Percentiles rank a stretch among this genome's conserved stretches.
Conservation (phyloP, 1,140 invertebrate species). For the Gonioctena quinquepunctata region DNA sequence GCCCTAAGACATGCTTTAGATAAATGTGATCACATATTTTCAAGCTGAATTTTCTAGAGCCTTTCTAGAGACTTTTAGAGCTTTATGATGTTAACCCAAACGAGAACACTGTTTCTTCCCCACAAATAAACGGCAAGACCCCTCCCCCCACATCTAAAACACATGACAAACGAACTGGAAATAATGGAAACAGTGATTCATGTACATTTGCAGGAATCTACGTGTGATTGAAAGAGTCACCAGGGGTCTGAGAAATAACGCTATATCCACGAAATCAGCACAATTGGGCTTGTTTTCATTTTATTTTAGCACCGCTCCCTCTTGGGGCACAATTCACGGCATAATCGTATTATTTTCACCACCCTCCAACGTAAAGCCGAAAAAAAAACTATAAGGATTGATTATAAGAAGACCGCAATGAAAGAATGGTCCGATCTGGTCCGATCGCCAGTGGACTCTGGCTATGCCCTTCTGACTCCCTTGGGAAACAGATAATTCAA, state of each 20-base stretch:
- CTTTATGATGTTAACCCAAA: no score
- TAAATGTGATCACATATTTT: no score
- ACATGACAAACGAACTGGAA: slow-evolving; percentile 3
- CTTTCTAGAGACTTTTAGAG: no score
- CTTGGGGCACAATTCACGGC: slow-evolving; percentile 35
- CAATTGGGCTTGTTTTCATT: slow-evolving; percentile 50
- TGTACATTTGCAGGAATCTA: slow-evolving; percentile 29
- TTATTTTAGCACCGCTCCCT: slow-evolving; percentile 43
- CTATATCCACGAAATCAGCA: slow-evolving; percentile 32
- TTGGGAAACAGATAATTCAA: slow-evolving; percentile 37
- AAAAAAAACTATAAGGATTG: slow-evolving; percentile 44
- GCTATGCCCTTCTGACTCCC: slow-evolving; percentile 17
- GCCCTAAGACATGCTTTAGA: no score
- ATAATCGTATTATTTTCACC: slow-evolving; percentile 49
- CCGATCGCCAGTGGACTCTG: slow-evolving; percentile 10
- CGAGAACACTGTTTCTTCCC: no score
- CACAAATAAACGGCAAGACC: no score
- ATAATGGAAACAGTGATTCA: slow-evolving; percentile 28
- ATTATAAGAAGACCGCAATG: slow-evolving; percentile 39
- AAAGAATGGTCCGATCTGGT: no score
- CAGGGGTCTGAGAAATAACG: slow-evolving; percentile 31
- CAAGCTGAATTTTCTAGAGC: no score
- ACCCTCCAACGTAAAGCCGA: slow-evolving; percentile 33
- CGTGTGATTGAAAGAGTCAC: slow-evolving; percentile 37
- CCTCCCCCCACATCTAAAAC: no score